Base-by-base conservation (phyloP, 1,140 invertebrate genomes). In the Ips typographus region DNA sequence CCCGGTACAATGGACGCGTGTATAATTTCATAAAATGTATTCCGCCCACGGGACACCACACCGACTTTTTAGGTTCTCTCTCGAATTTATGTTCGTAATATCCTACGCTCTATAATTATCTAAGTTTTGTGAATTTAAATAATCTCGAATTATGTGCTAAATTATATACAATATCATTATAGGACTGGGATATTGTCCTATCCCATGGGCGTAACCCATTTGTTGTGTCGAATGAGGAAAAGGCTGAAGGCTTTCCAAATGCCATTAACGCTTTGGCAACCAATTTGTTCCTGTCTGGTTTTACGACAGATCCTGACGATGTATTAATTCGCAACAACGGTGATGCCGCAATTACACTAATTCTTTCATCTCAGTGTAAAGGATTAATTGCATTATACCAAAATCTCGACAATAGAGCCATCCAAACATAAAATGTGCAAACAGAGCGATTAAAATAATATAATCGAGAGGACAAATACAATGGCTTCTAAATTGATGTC, bases 361-460 rank as follows among this genome's bases (percentile, higher is more conserved):
- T 22, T 22, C 22, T 22, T 22, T 22, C 22, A 22, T 22, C 22
- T 22, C 22, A 22, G 22, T 22, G 22, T 22, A 22, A 22, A 22
- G 22, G 22, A 22, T 49, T 49, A 49, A 49, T 49, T 22, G 7
- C 44, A 49, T 49, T 49, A 49, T 8, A 49, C 44, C 44, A 22
- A 49, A 49, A 22, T 3, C 22, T 6, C 3, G 44, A 49, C 44
- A 55, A 55, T 36, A 37, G 37, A 55, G 52, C 52, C 8, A 38
- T 6, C 40, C 8, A 59, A 59, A 59, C 44, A 51, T 37, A 47
- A 51, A 62, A 62, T 49, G 60, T 49, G 60, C 60, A 62, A 62
- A 62, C 60, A 52, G 39, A n/a, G 40, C 51, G 61, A 64, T 64
- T 64, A 64, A 64, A 64, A 64, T 64, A 64, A 64, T 64, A 64